phyloP scores from a whole-genome alignment of 1,140 invertebrate species.

The Caenorhabditis briggsae region DNA sequence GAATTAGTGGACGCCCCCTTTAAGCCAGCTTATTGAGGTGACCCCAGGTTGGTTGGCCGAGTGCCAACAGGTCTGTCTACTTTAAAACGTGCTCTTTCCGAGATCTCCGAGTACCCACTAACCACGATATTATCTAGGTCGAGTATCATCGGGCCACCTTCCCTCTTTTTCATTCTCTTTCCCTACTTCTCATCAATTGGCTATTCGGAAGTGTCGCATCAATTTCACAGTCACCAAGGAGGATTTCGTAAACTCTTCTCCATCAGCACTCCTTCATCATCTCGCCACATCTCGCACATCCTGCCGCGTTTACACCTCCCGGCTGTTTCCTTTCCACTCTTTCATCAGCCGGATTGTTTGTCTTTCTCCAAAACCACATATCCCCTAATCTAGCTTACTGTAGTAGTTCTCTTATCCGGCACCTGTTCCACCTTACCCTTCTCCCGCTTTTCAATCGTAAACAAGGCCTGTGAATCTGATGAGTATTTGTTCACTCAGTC shows the following conservation, averaged over 20 bases:
- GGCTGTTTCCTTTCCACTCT: constrained; percentile 11
- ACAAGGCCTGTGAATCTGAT: constrained; percentile 49
- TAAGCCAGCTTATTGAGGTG: constrained; percentile 13
- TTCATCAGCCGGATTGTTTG: constrained; percentile 51
- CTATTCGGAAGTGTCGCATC: constrained; percentile 32
- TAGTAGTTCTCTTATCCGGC: constrained; percentile 15
- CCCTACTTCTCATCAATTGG: constrained; percentile 34
- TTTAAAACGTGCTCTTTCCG: constrained; percentile 43
- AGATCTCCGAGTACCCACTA: constrained; percentile 4
- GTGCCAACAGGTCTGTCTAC: constrained; percentile 40
- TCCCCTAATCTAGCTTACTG: constrained; percentile 46
- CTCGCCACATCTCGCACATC: constrained; percentile 51
- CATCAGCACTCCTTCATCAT: constrained; percentile 44
- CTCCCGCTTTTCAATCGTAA: neutral
- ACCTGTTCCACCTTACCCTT: constrained; percentile 5
- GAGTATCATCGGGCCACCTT: constrained; percentile 38
- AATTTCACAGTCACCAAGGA: constrained; percentile 52
- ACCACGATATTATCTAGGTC: constrained; percentile 51
- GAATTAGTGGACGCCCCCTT: neutral
- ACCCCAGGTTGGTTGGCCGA: constrained; percentile 33
- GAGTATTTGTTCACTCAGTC: constrained; percentile 42
- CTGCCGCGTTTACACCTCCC: constrained; percentile 44
- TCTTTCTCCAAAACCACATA: constrained; percentile 47
- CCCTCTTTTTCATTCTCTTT: neutral
- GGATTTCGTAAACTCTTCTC: constrained; percentile 53